These are phyloP conservation scores for Xestia sexstrigata DNA, from an alignment of 2,888 invertebrate genomes.

Conservation along the genomic window DNA sequence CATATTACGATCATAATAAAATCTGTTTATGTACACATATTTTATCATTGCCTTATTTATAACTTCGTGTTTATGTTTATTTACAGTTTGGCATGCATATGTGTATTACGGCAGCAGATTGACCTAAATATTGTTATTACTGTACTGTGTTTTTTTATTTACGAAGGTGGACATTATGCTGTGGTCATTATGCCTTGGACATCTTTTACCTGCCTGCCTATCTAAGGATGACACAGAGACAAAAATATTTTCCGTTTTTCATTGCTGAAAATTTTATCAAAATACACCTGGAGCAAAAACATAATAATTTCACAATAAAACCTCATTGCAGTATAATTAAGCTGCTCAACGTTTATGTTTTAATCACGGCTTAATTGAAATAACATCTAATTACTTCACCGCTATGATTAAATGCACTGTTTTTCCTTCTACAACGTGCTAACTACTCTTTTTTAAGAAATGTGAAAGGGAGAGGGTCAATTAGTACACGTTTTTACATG, in stretches of 20 bases:
- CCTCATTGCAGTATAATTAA: background rate
- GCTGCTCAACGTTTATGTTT: background rate
- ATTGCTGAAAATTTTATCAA: background rate
- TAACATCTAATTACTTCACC: conserved; percentile 38
- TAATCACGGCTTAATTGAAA: conserved; percentile 36
- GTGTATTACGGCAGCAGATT: conserved; percentile 19
- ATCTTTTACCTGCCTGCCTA: background rate
- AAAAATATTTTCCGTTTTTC: background rate
- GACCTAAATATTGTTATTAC: conserved; percentile 38
- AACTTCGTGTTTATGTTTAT: conserved; percentile 45
- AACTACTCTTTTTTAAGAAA: conserved; percentile 61
- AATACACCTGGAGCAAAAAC: background rate
- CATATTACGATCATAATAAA: conserved; percentile 54
- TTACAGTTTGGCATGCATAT: conserved; percentile 32
- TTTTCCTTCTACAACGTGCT: conserved; percentile 52
- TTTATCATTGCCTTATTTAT: conserved; percentile 44
- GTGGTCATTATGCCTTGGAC: no score
- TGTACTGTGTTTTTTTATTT: background rate
- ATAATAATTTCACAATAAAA: background rate
- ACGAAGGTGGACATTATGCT: background rate
- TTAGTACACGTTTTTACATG: conserved; percentile 84
- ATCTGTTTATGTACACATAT: conserved; percentile 45
- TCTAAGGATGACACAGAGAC: background rate
- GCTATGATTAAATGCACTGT: conserved; percentile 32
- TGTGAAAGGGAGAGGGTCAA: conserved; percentile 69